Base-by-base conservation (phyloP, 2,113 vertebrate genomes). In the Pampusana beccarii region DNA sequence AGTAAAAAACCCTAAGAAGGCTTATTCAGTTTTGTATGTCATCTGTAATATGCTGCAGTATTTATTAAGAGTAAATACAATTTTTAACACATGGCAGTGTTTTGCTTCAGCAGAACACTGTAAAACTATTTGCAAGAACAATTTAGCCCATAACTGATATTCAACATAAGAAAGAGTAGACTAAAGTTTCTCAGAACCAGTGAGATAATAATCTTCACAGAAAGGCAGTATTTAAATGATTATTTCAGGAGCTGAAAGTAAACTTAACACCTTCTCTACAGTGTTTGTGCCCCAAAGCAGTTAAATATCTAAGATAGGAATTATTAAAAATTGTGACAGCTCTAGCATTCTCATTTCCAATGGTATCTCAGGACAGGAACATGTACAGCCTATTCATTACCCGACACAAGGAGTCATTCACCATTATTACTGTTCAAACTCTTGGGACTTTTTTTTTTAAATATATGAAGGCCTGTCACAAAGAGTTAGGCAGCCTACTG, bases 151-250 rank as follows among this genome's bases (percentile, higher is more conserved):
- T 88, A 98, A 95, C 94, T 88, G 95, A 96, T 90, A 96, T 42
- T 81, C 72, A 95, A 51, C 5, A 11, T 65, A 96, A 84, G 86
- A 90, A 97, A 92, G 50, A 83, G 31, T 53, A 86, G 61, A 67
- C 86, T 95, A 92, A 95, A 13, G 54, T 89, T 95, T 92, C 75
- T 87, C 94, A 86, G 79, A 95, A 96, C 72, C 74, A 90, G 72
- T 57, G 95, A 97, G 92, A 90, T 82, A 94, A 97, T 92, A 97
- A 95, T 86, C 67, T 93, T 95, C 86, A 89, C 62, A 84, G 88
- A 97, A 96, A 95, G 33, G 79, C 87, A 92, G 75, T 67, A 96
- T 96, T 98, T 97, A 98, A 96, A 96, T 65, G 54, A 86, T 95
- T 95, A 94, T 96, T 95, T 95, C 93, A 95, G 95, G 66, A 97